A percentile compares a stretch with the other conserved stretches of the same genome.
These are phyloP conservation scores for Solea senegalensis DNA, from an alignment of 2,113 vertebrate species.

Conservation along the genomic window DNA sequence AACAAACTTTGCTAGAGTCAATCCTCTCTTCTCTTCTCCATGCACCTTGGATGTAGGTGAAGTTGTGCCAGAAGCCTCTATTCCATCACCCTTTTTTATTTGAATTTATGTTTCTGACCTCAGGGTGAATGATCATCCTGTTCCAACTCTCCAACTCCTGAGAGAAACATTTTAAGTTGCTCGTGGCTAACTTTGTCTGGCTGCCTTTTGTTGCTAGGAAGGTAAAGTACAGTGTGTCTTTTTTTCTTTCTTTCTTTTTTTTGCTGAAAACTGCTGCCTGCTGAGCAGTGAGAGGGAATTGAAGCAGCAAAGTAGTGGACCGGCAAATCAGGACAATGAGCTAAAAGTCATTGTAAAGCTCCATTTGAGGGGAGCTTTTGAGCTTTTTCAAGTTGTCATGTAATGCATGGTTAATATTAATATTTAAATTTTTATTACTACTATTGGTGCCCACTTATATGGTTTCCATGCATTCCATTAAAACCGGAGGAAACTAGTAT, in stretches of 20 bases:
- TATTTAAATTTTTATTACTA: background rate
- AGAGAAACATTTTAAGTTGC: background rate
- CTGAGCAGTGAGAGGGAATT: background rate
- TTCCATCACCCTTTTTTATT: background rate
- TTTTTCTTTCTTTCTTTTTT: background rate
- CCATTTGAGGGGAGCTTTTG: background rate
- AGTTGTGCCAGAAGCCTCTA: background rate
- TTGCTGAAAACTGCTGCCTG: background rate
- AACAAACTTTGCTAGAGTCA: background rate
- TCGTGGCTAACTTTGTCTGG: slow-evolving; percentile 1
- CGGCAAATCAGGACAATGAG: background rate
- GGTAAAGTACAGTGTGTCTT: background rate
- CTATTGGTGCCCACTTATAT: background rate
- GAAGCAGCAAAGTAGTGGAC: background rate
- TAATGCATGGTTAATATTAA: background rate
- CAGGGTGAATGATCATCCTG: background rate
- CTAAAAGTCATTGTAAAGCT: background rate
- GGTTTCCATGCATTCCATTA: background rate
- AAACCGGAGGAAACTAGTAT: background rate
- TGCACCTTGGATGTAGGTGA: background rate
- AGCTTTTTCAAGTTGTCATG: background rate
- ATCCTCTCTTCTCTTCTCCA: background rate
- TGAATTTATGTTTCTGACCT: background rate
- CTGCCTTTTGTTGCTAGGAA: no score
- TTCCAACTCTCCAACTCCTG: background rate